Evolutionary conservation across 2,888 invertebrate species (phyloP), one percentile per base, ranked within the genome.

Genomic region (Antheraea yamamai): DNA sequence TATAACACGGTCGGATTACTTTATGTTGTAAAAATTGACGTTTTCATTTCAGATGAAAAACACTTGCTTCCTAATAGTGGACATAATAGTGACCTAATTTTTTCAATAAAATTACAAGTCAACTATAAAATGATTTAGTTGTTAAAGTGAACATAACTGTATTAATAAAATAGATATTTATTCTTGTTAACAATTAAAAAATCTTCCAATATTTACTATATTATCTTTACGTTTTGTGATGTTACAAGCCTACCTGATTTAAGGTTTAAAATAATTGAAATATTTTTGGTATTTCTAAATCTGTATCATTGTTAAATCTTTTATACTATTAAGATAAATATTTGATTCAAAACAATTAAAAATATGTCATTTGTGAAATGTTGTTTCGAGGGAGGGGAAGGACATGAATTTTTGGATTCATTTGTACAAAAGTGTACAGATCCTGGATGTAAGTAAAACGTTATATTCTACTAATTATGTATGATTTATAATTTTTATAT

Each of bases 391-490:
- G 95, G 96, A 74, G 95, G 96, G 26, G 97, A 97, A 85, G 94
- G 97, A 61, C 96, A 97, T 23, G 97, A 97, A 88, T 96, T 97
- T 87, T 91, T 97, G 79, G 97, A 97, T 83, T 96, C 96, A 30
- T 96, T 97, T 83, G 95, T 97, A 68, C 96, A 97, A 91, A 97
- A 97, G 94, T 97, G 97, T 89, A 97, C 97, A 72, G 97, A 97
- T 91, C 96, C 97, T 76, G 96, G 97, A 86, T 97, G 97, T 97
- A 95, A 97, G 97, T 97, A 93, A 73, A 66, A 51, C 55, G 3
- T 51, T 23, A 52, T 14, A 30, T 64, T 73, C 47, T 47, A 47
- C 12, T 7, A 10, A 47, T 47, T 47, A 47, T 20, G 18, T 51
- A 26, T 26, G 26, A 30, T 71, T 61, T 51, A 26, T 73, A 70